Percentiles rank a stretch among this genome's conserved stretches.
phyloP scores from a whole-genome alignment of 1,140 invertebrate species.

The Neodiprion lecontei region DNA sequence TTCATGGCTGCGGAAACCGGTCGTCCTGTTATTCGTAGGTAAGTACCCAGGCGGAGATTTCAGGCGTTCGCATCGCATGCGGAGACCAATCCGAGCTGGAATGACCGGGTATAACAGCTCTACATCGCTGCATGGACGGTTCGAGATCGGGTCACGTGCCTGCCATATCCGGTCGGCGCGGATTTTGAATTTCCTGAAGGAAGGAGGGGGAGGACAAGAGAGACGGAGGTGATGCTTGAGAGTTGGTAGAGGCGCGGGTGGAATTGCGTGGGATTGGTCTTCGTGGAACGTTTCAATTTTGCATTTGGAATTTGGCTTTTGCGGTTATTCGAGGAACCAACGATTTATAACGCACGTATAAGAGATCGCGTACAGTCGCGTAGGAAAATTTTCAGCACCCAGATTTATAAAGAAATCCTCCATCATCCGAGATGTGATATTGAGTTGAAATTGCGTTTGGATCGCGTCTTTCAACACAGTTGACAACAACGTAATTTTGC shows the following conservation, averaged over 20 bases:
- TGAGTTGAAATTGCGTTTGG: not conserved
- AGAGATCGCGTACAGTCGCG: too few relatives aligned
- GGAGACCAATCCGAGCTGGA: too few relatives aligned
- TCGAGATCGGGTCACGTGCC: not conserved
- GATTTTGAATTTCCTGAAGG: constrained; percentile 1
- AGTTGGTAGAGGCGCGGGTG: not conserved
- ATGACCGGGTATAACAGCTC: too few relatives aligned
- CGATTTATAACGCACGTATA: not conserved
- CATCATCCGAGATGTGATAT: not conserved
- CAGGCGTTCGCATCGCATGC: too few relatives aligned
- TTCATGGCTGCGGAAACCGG: too few relatives aligned
- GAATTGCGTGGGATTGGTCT: too few relatives aligned
- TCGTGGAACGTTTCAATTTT: not conserved
- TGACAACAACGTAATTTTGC: too few relatives aligned
- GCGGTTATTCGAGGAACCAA: constrained; percentile 1
- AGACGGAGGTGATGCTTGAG: not conserved
- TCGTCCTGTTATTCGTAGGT: too few relatives aligned
- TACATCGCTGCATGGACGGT: not conserved
- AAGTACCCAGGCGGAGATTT: too few relatives aligned
- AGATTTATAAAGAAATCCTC: not conserved
- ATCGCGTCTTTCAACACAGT: too few relatives aligned
- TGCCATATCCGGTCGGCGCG: not conserved
- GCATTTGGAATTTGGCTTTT: not conserved
- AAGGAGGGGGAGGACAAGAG: not conserved
- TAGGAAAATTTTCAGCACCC: too few relatives aligned